Evolutionary conservation across 2,113 vertebrate species (phyloP).

Genomic region (Limnothrissa miodon): DNA sequence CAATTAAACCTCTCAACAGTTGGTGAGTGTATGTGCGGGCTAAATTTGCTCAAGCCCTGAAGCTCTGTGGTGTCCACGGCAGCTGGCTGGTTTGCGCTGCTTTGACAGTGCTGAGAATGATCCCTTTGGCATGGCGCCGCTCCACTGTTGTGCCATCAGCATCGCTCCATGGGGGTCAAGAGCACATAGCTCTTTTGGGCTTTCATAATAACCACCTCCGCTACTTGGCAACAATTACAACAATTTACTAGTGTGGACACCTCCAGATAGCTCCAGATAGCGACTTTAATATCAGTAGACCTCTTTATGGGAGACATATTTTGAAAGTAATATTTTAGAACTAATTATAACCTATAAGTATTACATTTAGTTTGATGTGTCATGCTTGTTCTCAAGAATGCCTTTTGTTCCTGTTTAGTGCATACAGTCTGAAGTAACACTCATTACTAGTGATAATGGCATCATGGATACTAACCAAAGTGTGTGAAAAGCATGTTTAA

Average conservation of each 20-base stretch:
- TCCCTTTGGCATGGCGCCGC: background rate
- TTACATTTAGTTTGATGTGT: background rate
- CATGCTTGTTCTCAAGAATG: background rate
- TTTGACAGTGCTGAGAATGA: background rate
- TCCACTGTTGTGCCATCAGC: background rate
- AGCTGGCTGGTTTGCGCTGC: background rate
- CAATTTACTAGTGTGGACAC: background rate
- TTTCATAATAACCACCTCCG: background rate
- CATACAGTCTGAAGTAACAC: background rate
- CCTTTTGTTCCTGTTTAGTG: background rate
- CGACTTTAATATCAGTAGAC: background rate
- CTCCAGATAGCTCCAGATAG: background rate
- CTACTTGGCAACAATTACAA: background rate
- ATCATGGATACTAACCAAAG: background rate
- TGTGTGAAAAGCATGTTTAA: no score
- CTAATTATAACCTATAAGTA: background rate
- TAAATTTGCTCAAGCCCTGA: background rate
- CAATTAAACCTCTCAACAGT: slow-evolving; percentile 4
- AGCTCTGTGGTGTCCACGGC: background rate
- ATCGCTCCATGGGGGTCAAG: background rate
- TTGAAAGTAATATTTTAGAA: background rate
- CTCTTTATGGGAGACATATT: background rate
- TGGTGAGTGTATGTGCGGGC: background rate
- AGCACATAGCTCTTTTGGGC: background rate
- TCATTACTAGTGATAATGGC: background rate